Evolutionary conservation across 2,888 invertebrate species (phyloP).

Genomic region (Vandiemenella viatica): DNA sequence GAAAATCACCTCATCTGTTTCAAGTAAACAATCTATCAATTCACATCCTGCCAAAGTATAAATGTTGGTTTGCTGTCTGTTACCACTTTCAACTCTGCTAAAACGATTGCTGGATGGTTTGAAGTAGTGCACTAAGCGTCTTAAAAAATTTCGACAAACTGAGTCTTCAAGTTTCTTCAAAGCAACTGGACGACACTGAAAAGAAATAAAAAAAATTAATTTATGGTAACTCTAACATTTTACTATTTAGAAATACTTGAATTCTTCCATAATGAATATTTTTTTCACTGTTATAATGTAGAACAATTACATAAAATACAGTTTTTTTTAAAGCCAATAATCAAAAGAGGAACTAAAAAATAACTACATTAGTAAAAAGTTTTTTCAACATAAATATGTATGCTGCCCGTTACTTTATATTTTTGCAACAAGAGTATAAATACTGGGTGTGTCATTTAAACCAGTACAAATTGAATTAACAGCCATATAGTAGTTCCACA

Average conservation of each 20-base stretch:
- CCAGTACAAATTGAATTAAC: too few species aligned
- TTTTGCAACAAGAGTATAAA: too few species aligned
- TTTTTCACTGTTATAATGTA: not conserved
- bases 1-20: constrained; percentile 48
- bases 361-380: too few species aligned
- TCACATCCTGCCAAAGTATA: constrained; percentile 54
- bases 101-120: constrained; percentile 78
- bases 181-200: constrained; percentile 34
- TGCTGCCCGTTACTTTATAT: too few species aligned
- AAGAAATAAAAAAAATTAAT: constrained; percentile 15
- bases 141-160: constrained; percentile 48
- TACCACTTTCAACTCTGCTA: constrained; percentile 64
- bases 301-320: not conserved
- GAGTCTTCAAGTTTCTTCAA: constrained; percentile 48
- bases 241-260: not conserved
- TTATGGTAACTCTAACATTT: too few species aligned
- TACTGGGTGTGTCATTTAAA: too few species aligned
- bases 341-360: too few species aligned
- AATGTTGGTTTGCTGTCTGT: constrained; percentile 39
- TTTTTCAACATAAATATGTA: too few species aligned
- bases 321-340: too few species aligned
- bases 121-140: constrained; percentile 67
- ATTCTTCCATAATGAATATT: not conserved
- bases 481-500: too few species aligned
- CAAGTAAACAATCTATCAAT: constrained; percentile 56